Percentiles rank a stretch among this genome's conserved stretches.
Evolutionary conservation across 2,113 vertebrate species (phyloP).

Genomic region (Podilymbus podiceps): DNA sequence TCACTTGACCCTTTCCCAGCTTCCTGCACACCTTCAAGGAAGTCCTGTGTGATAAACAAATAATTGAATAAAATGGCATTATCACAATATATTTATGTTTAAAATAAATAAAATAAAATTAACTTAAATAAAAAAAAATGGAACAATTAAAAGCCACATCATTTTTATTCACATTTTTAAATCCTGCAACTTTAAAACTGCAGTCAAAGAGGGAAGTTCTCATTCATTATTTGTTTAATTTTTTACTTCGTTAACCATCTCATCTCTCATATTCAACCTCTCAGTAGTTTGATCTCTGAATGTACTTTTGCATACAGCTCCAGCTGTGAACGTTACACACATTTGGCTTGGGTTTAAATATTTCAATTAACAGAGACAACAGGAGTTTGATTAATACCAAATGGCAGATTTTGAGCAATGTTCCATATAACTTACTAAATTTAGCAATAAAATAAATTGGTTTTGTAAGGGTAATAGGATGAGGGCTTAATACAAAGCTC

Average conservation of each 20-base stretch:
- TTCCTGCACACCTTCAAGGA: neutral
- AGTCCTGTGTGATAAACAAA: neutral
- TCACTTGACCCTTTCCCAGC: neutral
- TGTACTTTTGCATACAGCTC: constrained; percentile 28
- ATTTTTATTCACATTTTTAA: neutral
- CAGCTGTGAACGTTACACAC: constrained; percentile 50
- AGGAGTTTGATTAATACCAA: constrained; percentile 80
- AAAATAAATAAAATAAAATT: neutral
- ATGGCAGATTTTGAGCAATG: constrained; percentile 77
- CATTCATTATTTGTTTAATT: neutral
- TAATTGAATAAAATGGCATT: neutral
- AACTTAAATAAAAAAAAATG: neutral
- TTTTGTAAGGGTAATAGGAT: constrained; percentile 70
- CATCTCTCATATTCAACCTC: neutral
- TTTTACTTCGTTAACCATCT: constrained; percentile 1
- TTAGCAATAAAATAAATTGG: constrained; percentile 77
- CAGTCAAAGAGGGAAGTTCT: neutral
- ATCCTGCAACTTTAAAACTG: neutral
- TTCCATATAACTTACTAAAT: constrained; percentile 76
- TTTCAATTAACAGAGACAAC: constrained; percentile 80
- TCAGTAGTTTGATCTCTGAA: constrained; percentile 39
- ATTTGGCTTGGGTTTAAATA: constrained; percentile 74
- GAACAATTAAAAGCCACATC: neutral
- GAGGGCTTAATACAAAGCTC: constrained; percentile 61
- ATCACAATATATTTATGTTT: neutral